Evolutionary conservation across 1,140 invertebrate species (phyloP), one percentile per base, ranked within the genome.

Genomic region (Elymnias hypermnestra): DNA sequence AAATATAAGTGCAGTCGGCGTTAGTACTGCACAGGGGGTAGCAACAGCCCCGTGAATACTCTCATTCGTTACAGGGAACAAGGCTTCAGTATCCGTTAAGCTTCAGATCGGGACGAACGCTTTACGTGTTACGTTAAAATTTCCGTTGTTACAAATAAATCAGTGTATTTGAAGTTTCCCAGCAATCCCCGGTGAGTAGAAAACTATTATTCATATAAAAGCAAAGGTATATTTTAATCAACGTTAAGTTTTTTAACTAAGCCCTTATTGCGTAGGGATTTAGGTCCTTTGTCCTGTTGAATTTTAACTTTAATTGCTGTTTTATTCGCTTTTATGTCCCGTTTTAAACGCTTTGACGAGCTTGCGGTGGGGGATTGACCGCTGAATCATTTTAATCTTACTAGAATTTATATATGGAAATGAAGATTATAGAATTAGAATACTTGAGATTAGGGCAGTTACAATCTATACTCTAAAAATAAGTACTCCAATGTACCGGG

Each of bases 1-100:
- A 57, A 38, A 47, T 13, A 57, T 53, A 47, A 53, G 41, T 58
- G 58, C 56, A 67, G 49, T 44, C 38, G 39, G 26, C 44, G 50
- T 13, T 19, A 3, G 28, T 19, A 43, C 26, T 62, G 59, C 57
- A 60, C 9, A 29, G 44, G 35, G 53, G 61, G 58, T 56, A 44
- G 39, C 38, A 18, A 51, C 55, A 50, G 40, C 56, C 59, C 28
- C 14, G 33, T 48, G 29, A 42, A 44, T 41, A 17, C 38, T 48
- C 35, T 22, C 36, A 39, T 21, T 45, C 44, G 18, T 21, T 33
- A 33, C 29, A 33, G 29, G 15, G 29, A 3, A 21, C 19, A 21
- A 15, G 29, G 10, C 6, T 45, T 46, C 57, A 72, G 68, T 72
- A 57, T 51, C 33, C 46, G 53, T 48, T 47, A 5, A 39, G 21